Conservation (phyloP, 2,113 vertebrate species). For the Poicephalus meyeri region DNA sequence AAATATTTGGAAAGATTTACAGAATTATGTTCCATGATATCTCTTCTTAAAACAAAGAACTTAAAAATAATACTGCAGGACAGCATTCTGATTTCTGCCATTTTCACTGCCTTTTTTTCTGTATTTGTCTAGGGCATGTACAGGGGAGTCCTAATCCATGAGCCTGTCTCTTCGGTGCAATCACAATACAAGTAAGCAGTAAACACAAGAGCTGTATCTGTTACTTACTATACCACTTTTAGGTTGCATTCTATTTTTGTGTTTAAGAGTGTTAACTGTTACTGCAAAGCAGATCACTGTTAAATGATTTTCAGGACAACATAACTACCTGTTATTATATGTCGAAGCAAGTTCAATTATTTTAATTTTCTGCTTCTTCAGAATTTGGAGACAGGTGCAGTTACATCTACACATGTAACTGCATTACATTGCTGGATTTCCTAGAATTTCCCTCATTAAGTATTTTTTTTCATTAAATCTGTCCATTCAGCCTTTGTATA, state of each 20-base stretch:
- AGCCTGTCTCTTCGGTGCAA: not conserved
- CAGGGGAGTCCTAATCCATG: not conserved
- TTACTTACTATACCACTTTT: not conserved
- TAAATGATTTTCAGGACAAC: not conserved
- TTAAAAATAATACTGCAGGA: not conserved
- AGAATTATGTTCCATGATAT: not conserved
- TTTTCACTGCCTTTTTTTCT: not conserved
- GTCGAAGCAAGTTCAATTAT: not conserved
- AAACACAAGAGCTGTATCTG: not conserved
- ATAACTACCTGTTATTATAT: not conserved
- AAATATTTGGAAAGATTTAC: not conserved
- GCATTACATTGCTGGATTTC: not conserved
- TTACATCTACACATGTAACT: not conserved
- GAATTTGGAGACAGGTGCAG: not conserved
- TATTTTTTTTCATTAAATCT: constrained; percentile 39
- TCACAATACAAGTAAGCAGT: not conserved
- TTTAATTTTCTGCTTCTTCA: constrained; percentile 21
- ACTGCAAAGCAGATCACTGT: not conserved
- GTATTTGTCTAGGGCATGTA: not conserved
- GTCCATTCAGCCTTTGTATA: constrained; percentile 23
- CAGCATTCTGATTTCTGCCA: not conserved
- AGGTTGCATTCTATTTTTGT: not conserved
- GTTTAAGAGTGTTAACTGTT: not conserved
- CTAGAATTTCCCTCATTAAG: constrained; percentile 27
- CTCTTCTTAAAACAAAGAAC: not conserved